Base-by-base conservation (phyloP, 2,888 invertebrate genomes). In the Oxycera nigricornis region DNA sequence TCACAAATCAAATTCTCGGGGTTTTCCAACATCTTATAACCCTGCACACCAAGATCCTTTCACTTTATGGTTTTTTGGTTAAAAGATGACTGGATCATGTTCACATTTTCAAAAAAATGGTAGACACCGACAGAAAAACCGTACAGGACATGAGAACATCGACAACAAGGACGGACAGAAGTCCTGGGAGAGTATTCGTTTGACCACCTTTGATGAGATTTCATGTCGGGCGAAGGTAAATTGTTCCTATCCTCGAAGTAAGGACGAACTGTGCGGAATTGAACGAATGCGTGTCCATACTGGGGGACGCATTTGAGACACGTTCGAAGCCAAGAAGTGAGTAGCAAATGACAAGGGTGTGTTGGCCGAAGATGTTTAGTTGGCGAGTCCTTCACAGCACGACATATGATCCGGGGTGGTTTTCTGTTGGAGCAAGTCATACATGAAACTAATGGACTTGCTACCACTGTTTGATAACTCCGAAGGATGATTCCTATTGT, bases 1-100 rank as follows among this genome's bases (percentile, higher is more conserved):
- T 20, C 62, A 62, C 35, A 62, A 62, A 62, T 62, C 62, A 62
- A 62, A 62, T 35, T 62, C 39, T 55, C 55, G 24, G 55, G 20
- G 22, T 55, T 55, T 17, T 55, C 17, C 55, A 20, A 24, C 55
- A 55, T 55, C 55, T 9, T 55, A 9, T 6, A 7, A 46, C 14
- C 46, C 46, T 7, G 2, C 14, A n/a, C 46, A 46, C 14, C 14
- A 59, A 28, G n/a, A 26, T 30, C 30, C 59, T 59, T 59, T 30
- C 59, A 22, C 28, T 59, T 30, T 59, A 59, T 59, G 59, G 59
- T 59, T 59, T 57, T 31, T 17, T 22, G 62, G 31, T 62, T 20
- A 62, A 35, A 35, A 62, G 20, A 31, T 62, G 62, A 61, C 31
- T 20, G 61, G 61, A 62, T 62, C 62, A 62, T 62, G 46, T 46